Conservation (phyloP, 2,113 vertebrate species). For the Neomonachus schauinslandi region DNA sequence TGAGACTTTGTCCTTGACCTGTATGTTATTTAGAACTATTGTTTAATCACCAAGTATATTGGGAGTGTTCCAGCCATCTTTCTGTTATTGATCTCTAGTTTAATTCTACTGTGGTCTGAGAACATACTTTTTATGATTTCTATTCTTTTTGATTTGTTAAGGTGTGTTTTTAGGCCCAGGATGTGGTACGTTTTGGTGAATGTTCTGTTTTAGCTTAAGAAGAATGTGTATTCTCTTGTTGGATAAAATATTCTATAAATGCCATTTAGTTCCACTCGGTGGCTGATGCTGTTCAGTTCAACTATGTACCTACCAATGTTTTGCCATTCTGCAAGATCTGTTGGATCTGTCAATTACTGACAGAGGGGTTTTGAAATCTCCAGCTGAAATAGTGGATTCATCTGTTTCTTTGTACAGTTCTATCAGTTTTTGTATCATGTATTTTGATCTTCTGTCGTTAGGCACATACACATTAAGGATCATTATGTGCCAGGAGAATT, state of each 20-base stretch:
- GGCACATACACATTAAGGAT: background rate
- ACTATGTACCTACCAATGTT: background rate
- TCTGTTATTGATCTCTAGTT: background rate
- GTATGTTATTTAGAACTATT: background rate
- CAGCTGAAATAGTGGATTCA: background rate
- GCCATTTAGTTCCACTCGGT: background rate
- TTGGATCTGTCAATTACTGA: background rate
- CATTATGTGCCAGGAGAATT: background rate
- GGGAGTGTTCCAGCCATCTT: background rate
- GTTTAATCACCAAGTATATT: background rate
- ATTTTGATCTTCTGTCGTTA: background rate
- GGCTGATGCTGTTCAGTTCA: background rate
- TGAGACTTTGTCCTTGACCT: background rate
- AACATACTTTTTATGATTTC: background rate
- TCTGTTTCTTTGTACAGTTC: background rate
- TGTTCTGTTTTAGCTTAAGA: background rate
- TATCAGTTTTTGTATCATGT: background rate
- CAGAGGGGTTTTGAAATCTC: background rate
- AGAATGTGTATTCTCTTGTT: background rate
- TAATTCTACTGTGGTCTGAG: background rate
- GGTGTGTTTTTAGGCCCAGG: background rate
- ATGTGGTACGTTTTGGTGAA: background rate
- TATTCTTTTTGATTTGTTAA: background rate
- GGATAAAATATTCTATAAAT: background rate
- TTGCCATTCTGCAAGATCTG: background rate